phyloP scores from a whole-genome alignment of 30 jellyfish, hydroid and myxozoan genomes.

The Aurelia coerulea region DNA sequence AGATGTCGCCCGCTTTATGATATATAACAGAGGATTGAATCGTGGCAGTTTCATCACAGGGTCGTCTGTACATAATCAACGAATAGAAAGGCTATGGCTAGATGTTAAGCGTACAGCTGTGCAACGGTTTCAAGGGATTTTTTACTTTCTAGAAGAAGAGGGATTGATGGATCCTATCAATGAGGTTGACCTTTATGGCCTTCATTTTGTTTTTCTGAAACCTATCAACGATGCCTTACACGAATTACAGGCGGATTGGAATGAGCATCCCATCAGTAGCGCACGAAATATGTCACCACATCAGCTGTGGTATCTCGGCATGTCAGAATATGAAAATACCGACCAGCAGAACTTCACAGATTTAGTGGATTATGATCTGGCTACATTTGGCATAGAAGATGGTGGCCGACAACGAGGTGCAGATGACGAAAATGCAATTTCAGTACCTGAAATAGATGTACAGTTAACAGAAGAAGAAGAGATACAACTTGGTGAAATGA shows the following conservation, averaged over 20 bases:
- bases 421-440: too few species aligned
- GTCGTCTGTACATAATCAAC: too few species aligned
- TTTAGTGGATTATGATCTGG: too few species aligned
- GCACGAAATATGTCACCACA: slow-evolving; percentile 23
- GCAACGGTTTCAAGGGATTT: neutral
- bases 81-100: too few species aligned
- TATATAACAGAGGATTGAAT: slow-evolving; percentile 25
- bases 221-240: slow-evolving; percentile 24
- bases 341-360: too few species aligned
- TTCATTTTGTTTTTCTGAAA: slow-evolving; percentile 27
- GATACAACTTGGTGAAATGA: too few species aligned
- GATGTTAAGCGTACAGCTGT: neutral
- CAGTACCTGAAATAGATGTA: too few species aligned
- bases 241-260: neutral
- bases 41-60: slow-evolving; percentile 43
- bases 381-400: too few species aligned
- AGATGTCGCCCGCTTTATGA: neutral
- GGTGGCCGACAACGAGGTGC: too few species aligned
- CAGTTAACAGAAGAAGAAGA: too few species aligned
- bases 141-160: slow-evolving; percentile 9
- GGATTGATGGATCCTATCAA: slow-evolving; percentile 6
- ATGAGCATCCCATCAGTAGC: slow-evolving; percentile 17
- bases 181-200: slow-evolving; percentile 11
- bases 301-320: slow-evolving; percentile 27
- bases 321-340: too few species aligned